Conservation (phyloP, 2,888 invertebrate species). For the Drosophila paranaensis region DNA sequence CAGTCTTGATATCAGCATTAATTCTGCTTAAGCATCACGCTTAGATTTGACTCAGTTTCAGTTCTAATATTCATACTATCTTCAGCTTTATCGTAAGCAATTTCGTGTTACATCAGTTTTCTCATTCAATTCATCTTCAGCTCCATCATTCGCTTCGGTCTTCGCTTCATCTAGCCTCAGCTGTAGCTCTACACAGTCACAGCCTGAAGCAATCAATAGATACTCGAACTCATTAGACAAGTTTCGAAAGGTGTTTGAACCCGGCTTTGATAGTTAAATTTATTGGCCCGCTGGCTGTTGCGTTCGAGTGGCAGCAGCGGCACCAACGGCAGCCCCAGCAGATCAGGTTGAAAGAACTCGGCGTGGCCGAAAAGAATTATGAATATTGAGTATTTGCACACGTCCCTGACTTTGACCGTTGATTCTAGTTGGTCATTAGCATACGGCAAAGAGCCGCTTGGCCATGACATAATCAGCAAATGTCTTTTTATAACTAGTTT, state of each 20-base stretch:
- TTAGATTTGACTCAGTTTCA: neutral
- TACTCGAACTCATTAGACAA: slow-evolving; percentile 69
- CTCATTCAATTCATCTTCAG: too few species aligned
- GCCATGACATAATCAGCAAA: slow-evolving; percentile 65
- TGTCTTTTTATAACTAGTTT: slow-evolving; percentile 64
- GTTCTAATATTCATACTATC: neutral
- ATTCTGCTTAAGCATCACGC: neutral
- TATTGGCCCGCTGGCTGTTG: slow-evolving; percentile 44
- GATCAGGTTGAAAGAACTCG: slow-evolving; percentile 60
- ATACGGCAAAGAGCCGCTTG: slow-evolving; percentile 16
- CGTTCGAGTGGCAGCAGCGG: slow-evolving; percentile 39
- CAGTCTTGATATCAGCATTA: neutral
- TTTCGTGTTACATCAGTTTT: neutral
- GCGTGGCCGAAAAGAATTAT: slow-evolving; percentile 30
- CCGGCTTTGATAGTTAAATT: slow-evolving; percentile 36
- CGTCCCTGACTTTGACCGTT: slow-evolving; percentile 60
- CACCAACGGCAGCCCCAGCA: neutral
- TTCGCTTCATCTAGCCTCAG: neutral
- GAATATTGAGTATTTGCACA: slow-evolving; percentile 35
- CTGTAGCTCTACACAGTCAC: neutral
- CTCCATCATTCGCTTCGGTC: neutral
- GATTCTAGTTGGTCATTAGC: slow-evolving; percentile 51
- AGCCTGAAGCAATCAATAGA: slow-evolving; percentile 55
- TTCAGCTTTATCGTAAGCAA: neutral
- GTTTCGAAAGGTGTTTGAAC: slow-evolving; percentile 76